Evolutionary conservation across 2,113 vertebrate species (phyloP).

Genomic region (Pycnonotus jocosus): DNA sequence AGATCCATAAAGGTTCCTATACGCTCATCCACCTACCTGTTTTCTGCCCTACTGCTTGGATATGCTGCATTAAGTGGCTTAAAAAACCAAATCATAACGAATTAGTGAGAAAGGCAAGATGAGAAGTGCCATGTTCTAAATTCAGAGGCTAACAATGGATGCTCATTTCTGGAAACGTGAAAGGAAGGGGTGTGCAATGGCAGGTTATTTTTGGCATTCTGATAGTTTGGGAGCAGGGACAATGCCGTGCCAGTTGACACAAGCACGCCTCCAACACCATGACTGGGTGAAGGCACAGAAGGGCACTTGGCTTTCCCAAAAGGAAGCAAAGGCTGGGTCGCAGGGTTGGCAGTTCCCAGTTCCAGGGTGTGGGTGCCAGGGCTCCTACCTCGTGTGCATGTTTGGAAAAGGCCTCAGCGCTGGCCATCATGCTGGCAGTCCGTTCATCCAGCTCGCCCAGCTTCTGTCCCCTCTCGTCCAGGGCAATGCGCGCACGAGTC

Average conservation of each 20-base stretch:
- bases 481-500: constrained; percentile 87
- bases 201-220: neutral
- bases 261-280: rapidly evolving
- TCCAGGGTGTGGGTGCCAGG: neutral
- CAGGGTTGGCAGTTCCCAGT: neutral
- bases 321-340: neutral
- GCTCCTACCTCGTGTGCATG: constrained; percentile 90
- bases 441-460: constrained; percentile 94
- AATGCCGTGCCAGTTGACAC: rapidly evolving
- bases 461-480: constrained; percentile 93
- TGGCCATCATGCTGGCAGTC: constrained; percentile 94
- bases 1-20: neutral
- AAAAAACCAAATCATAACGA: neutral
- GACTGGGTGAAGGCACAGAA: neutral
- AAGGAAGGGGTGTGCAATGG: neutral
- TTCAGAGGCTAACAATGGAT: neutral
- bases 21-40: neutral
- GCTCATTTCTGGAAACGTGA: neutral
- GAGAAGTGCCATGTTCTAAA: neutral
- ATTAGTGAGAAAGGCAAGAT: neutral
- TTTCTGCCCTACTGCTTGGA: neutral
- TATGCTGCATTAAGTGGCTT: neutral
- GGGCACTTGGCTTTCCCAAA: neutral
- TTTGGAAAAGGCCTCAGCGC: constrained; percentile 92
- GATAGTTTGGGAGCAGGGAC: neutral